phyloP scores from a whole-genome alignment of 2,888 invertebrate species.

The Coleophora deauratella region DNA sequence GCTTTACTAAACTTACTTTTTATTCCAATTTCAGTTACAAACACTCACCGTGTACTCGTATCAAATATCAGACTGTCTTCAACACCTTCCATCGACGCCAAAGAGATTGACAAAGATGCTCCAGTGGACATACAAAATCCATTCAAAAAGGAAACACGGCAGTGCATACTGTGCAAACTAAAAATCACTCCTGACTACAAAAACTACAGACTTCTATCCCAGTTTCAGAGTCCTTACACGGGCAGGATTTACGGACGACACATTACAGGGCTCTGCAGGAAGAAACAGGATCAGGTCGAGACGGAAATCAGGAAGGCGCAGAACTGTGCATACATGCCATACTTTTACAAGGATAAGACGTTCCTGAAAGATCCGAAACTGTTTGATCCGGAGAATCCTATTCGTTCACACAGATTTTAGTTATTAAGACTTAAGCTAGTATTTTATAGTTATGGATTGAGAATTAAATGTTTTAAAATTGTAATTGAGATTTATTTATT shows the following conservation, averaged over 20 bases:
- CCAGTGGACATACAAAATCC: slow-evolving; percentile 84
- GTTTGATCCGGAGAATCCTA: slow-evolving; percentile 90
- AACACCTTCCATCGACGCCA: slow-evolving; percentile 25
- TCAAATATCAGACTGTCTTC: slow-evolving; percentile 31
- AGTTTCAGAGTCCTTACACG: slow-evolving; percentile 97
- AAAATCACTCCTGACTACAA: slow-evolving; percentile 91
- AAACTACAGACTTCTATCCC: slow-evolving; percentile 91
- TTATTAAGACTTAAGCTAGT: background rate
- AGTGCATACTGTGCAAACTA: slow-evolving; percentile 88
- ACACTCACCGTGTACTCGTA: slow-evolving; percentile 25
- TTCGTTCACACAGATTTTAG: slow-evolving; percentile 85
- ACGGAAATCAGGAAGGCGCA: slow-evolving; percentile 84
- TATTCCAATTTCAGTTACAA: slow-evolving; percentile 33
- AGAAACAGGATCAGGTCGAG: slow-evolving; percentile 84
- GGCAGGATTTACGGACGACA: slow-evolving; percentile 93
- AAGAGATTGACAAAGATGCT: slow-evolving; percentile 36
- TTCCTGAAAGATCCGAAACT: slow-evolving; percentile 92
- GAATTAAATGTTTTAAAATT: background rate
- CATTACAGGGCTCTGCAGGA: slow-evolving; percentile 93
- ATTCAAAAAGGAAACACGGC: slow-evolving; percentile 79
- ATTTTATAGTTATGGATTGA: no score
- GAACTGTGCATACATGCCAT: slow-evolving; percentile 87
- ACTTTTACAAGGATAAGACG: slow-evolving; percentile 83
- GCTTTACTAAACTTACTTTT: background rate
- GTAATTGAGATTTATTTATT: slow-evolving; percentile 5